Conservation (phyloP, 2,113 vertebrate genomes). For the Numenius arquata region DNA sequence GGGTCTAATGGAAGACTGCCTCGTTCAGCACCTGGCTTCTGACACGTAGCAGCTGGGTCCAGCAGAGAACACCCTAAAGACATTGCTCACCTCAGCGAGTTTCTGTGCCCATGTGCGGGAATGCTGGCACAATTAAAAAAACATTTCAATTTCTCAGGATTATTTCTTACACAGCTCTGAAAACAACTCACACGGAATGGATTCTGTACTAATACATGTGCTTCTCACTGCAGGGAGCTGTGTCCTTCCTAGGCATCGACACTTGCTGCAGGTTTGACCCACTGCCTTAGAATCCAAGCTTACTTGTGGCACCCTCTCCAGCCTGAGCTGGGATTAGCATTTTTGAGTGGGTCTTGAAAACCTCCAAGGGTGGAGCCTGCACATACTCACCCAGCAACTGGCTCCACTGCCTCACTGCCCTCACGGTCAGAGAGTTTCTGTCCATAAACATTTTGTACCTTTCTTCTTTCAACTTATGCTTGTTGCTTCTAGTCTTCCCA, state of each 20-base stretch:
- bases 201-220: background rate
- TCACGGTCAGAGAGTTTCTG: background rate
- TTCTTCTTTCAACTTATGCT: background rate
- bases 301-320: background rate
- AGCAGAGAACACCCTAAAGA: background rate
- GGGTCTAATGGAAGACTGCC: background rate
- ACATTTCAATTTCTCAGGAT: background rate
- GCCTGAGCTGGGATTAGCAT: background rate
- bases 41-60: background rate
- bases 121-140: background rate
- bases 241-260: rapidly evolving
- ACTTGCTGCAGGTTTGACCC: background rate
- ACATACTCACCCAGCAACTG: background rate
- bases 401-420: background rate
- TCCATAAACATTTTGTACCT: background rate
- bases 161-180: background rate
- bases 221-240: background rate
- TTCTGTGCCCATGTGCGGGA: background rate
- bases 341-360: background rate
- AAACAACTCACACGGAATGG: background rate
- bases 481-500: background rate
- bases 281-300: background rate
- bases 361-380: background rate
- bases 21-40: background rate
- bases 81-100: background rate